Conservation (phyloP, 1,140 invertebrate genomes). For the Drosophila carrolli region DNA sequence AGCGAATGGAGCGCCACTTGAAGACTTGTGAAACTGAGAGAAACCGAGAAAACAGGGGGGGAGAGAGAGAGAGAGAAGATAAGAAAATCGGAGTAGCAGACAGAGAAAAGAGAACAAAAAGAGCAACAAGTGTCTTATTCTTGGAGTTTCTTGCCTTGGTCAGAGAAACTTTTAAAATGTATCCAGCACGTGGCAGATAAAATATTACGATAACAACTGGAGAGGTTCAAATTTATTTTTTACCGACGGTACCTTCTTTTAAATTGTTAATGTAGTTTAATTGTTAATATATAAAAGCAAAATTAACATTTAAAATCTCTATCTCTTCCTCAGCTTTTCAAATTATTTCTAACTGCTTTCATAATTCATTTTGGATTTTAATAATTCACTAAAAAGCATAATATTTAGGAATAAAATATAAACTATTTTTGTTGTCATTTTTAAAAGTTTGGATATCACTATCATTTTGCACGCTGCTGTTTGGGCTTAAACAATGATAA, state of each 20-base stretch:
- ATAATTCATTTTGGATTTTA: too few species aligned
- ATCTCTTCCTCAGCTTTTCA: not conserved
- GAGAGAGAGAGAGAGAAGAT: too few species aligned
- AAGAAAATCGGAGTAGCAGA: too few species aligned
- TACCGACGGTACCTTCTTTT: too few species aligned
- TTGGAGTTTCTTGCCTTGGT: constrained; percentile 29
- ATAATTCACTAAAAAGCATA: too few species aligned
- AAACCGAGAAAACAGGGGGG: too few species aligned
- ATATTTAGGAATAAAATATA: too few species aligned
- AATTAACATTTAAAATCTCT: not conserved
- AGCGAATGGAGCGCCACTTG: constrained; percentile 56
- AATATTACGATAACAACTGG: not conserved
- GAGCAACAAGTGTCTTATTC: constrained; percentile 72
- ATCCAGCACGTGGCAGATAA: constrained; percentile 31
- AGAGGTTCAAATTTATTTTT: not conserved
- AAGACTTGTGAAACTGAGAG: constrained; percentile 33
- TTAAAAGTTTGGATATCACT: not conserved
- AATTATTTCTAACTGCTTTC: not conserved
- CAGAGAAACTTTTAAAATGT: not conserved
- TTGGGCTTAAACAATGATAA: not conserved
- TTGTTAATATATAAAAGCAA: too few species aligned
- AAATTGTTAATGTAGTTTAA: too few species aligned
- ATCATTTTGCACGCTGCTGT: not conserved
- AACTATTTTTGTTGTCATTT: not conserved
- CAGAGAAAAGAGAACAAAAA: constrained; percentile 27